A percentile compares a stretch with the other conserved stretches of the same genome.
Evolutionary conservation across 2,888 invertebrate species (phyloP).

Genomic region (Sinodicranocentrus sp.): DNA sequence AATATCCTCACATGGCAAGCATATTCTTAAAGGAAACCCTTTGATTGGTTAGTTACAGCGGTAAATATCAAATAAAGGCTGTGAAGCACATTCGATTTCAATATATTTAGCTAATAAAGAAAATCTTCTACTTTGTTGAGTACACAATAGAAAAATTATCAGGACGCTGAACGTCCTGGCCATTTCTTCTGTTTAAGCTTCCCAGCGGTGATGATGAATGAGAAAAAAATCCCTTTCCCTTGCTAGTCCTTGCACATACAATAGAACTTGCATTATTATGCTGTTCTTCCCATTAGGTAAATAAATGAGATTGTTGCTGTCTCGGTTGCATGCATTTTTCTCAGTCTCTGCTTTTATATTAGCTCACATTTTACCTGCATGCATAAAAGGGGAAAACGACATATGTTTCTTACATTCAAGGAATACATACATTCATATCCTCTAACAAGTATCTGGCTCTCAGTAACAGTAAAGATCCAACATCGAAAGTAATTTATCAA

Average conservation of each 20-base stretch:
- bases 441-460: background rate
- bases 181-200: slow-evolving; percentile 6
- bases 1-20: background rate
- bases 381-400: slow-evolving; percentile 19
- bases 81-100: slow-evolving; percentile 1
- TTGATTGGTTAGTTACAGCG: background rate
- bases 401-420: slow-evolving; percentile 3
- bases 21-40: background rate
- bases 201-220: slow-evolving; percentile 9
- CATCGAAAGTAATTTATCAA: slow-evolving; percentile 39
- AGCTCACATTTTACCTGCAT: slow-evolving; percentile 13
- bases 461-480: background rate
- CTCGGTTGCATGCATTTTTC: slow-evolving; percentile 54
- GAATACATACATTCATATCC: background rate
- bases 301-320: slow-evolving; percentile 7
- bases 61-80: background rate
- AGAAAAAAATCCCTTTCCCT: slow-evolving; percentile 41
- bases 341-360: slow-evolving; percentile 18
- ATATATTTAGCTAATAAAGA: background rate
- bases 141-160: too few relatives aligned
- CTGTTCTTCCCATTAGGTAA: slow-evolving; percentile 10
- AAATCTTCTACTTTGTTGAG: too few relatives aligned
- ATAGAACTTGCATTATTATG: background rate
- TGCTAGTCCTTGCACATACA: slow-evolving; percentile 9
- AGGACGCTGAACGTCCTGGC: background rate